Base-by-base conservation (phyloP, 1,140 invertebrate species). In the Cotesia glomerata region DNA sequence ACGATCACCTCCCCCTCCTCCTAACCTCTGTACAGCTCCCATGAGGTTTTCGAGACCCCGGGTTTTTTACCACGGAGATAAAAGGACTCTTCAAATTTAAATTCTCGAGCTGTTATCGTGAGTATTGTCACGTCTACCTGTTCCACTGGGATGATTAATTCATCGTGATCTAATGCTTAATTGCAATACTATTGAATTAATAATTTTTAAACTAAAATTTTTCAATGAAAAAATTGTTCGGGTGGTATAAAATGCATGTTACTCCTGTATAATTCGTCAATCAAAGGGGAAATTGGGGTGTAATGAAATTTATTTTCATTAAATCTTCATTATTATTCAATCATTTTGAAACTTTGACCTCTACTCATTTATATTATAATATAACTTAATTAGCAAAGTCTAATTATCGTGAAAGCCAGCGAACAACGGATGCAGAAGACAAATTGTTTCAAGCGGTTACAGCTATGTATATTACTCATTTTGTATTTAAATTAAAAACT, bases 331-430 rank as follows among this genome's bases (percentile, higher is more conserved):
- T 56, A 56, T 56, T 56, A 56, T 56, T 56, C 52, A 56, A 56
- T 56, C n/a, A 56, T 13, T 56, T 56, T 56, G 52, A 56, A 56
- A 56, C n/a, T 56, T 56, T 56, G 52, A 56, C 52, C 52, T 56
- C 8, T 56, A 18, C n/a, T 56, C n/a, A 56, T 56, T 56, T 56
- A 56, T 56, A 56, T 56, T 56, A 56, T 45, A 45, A 45, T 45
- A 9, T 45, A 45, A 45, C 39, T 45, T 56, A 56, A 56, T 56
- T 56, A 56, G 18, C 52, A 56, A 56, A 56, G 52, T 56, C 52
- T 56, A 56, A 56, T 56, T 56, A 56, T 56, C 52, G 18, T 56
- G 52, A 56, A 56, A 56, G n/a, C 52, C 39, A 45, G 11, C 39
- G 39, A 45, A 45, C 39, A 45, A 45, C 39, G 39, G 39, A 45